phyloP scores from a whole-genome alignment of 2,797 vertebrate species.

The Thamnophis elegans region DNA sequence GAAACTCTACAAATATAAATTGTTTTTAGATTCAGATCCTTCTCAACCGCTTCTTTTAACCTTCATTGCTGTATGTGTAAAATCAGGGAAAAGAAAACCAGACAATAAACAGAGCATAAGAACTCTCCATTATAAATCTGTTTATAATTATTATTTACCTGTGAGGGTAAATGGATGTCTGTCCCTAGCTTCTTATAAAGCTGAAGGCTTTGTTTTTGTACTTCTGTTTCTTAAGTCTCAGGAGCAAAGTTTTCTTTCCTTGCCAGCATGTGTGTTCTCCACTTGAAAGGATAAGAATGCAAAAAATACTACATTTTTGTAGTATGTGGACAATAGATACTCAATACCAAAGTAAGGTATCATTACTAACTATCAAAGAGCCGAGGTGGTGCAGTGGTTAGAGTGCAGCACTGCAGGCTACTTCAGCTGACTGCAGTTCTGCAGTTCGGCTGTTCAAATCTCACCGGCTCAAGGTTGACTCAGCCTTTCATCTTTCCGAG shows the following conservation, averaged over 20 bases:
- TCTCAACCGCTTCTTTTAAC: not conserved
- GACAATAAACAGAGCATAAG: not conserved
- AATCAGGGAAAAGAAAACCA: not conserved
- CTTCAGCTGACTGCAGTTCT: no score
- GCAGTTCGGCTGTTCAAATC: no score
- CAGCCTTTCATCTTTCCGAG: no score
- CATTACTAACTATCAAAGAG: slow-evolving; percentile 40
- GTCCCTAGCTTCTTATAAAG: not conserved
- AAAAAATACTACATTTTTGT: slow-evolving; percentile 47
- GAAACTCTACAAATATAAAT: no score
- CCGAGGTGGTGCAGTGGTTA: no score
- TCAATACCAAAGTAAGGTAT: slow-evolving; percentile 40
- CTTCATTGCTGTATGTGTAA: not conserved
- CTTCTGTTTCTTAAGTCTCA: not conserved
- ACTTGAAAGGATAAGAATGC: slow-evolving; percentile 37
- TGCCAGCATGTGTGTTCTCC: not conserved
- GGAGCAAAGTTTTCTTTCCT: not conserved
- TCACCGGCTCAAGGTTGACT: no score
- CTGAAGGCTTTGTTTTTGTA: not conserved
- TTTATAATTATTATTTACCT: not conserved
- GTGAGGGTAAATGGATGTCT: not conserved
- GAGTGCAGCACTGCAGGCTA: no score
- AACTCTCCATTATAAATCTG: no score
- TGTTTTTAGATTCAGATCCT: not conserved
- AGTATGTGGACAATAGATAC: slow-evolving; percentile 30